Base-by-base conservation (phyloP, 2,797 vertebrate species). In the Acomys russatus region DNA sequence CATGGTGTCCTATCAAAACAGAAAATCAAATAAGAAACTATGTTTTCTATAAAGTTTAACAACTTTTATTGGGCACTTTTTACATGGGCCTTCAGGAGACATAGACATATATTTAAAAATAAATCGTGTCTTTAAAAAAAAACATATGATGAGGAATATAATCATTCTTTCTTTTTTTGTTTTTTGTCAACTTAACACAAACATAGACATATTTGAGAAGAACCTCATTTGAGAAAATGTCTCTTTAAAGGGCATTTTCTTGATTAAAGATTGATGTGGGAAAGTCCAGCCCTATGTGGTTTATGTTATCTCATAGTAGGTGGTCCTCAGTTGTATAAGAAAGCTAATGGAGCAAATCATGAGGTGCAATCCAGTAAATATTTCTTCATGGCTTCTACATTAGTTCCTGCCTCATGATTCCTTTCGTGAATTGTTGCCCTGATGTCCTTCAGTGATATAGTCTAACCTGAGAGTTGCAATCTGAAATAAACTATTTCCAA, bases 1-100 rank as follows among this genome's bases (percentile, higher is more conserved):
- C 38, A 66, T 66, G 18, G 2, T 84, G 17, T 44, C 17, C 5
- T 49, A 49, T 49, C 17, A 49, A 66, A 84, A 49, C 9, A 64
- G 15, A 56, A 56, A 56, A 9, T 44, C 35, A 64, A 66, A 9
- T 28, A 44, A 83, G 15, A 64, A 64, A 84, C 28, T 94, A 92
- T 89, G 22, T 74, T 96, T 96, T 94, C 30, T 23, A 88, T 44
- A 92, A 92, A 79, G 71, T 90, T 95, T 94, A 97, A 90, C 66
- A 96, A 71, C 0, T 77, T 18, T 94, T 95, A 20, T 87, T 94
- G 35, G 92, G 33, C 15, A 91, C 85, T 51, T 89, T 78, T 22
- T 85, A 70, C 18, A 11, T 90, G 82, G 20, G 20, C 6, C 12
- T 95, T 80, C 68, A 77, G 3, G 4, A 66, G 1, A 85, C 3